phyloP scores from a whole-genome alignment of 1,140 invertebrate species.

The Acromyrmex charruanus region DNA sequence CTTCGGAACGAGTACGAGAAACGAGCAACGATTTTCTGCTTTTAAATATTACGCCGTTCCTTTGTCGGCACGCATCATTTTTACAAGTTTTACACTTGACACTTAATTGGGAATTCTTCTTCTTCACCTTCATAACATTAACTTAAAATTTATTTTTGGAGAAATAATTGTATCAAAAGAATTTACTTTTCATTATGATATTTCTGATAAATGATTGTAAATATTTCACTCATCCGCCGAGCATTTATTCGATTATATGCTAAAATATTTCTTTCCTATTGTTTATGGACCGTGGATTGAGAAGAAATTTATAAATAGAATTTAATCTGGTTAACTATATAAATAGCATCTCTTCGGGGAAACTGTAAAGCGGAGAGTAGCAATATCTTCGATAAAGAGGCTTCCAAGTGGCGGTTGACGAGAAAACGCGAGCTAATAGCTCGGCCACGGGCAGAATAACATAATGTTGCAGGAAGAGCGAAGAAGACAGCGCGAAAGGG shows the following conservation, averaged over 20 bases:
- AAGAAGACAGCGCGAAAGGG: conserved; percentile 30
- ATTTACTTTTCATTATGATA: neutral
- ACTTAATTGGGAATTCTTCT: neutral
- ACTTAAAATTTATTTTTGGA: neutral
- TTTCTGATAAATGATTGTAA: conserved; percentile 13
- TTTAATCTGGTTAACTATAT: conserved; percentile 18
- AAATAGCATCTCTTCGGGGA: conserved; percentile 37
- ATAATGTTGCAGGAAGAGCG: conserved; percentile 30
- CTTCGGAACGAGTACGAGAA: conserved; percentile 18
- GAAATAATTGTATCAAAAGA: neutral
- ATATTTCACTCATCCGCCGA: neutral
- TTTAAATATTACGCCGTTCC: neutral
- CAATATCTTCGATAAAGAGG: conserved; percentile 31
- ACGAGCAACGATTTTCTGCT: conserved; percentile 50
- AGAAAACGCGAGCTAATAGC: conserved; percentile 50
- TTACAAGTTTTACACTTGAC: neutral
- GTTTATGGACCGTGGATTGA: neutral
- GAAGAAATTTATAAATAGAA: conserved; percentile 17
- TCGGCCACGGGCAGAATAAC: conserved; percentile 10
- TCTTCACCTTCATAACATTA: neutral
- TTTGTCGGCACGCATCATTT: neutral
- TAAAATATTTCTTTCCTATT: conserved; percentile 7
- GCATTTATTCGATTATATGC: neutral
- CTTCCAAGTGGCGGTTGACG: neutral
- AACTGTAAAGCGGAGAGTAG: conserved; percentile 9